Conservation (phyloP, 2,888 invertebrate species). For the Microchrysa polita region DNA sequence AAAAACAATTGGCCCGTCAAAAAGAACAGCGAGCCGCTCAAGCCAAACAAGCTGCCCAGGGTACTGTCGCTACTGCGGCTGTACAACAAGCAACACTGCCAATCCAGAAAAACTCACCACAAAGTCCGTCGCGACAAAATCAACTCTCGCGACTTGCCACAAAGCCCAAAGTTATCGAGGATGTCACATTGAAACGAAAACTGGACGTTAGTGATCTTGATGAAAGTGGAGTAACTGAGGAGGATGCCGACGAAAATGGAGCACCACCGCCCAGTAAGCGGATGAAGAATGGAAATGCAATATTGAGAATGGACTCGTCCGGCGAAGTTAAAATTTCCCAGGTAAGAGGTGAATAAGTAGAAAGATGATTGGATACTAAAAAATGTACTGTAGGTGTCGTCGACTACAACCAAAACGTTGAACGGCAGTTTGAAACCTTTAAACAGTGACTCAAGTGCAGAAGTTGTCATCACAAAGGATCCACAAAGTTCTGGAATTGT, state of each 20-base stretch:
- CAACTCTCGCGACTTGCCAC: conserved; percentile 75
- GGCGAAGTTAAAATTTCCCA: conserved; percentile 54
- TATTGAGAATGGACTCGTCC: conserved; percentile 59
- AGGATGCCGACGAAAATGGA: conserved; percentile 68
- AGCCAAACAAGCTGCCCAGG: conserved; percentile 54
- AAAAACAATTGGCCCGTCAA: conserved; percentile 79
- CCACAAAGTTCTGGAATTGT: conserved; percentile 60
- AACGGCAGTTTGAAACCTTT: conserved; percentile 58
- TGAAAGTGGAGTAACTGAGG: conserved; percentile 64
- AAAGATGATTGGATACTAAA: background rate
- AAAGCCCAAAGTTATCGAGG: conserved; percentile 79
- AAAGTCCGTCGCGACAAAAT: conserved; percentile 56
- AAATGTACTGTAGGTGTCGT: conserved; percentile 13
- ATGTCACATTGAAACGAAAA: conserved; percentile 64
- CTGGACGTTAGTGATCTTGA: conserved; percentile 66
- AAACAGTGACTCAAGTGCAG: conserved; percentile 61
- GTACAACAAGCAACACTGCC: conserved; percentile 56
- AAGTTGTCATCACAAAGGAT: conserved; percentile 63
- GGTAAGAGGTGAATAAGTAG: background rate
- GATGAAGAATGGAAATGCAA: conserved; percentile 62
- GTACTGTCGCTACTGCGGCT: conserved; percentile 34
- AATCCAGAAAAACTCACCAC: conserved; percentile 63
- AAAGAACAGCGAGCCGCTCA: conserved; percentile 74
- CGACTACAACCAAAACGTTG: conserved; percentile 53
- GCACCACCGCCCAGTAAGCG: conserved; percentile 67